Conservation (phyloP, 2,113 vertebrate species). For the Coturnix japonica region DNA sequence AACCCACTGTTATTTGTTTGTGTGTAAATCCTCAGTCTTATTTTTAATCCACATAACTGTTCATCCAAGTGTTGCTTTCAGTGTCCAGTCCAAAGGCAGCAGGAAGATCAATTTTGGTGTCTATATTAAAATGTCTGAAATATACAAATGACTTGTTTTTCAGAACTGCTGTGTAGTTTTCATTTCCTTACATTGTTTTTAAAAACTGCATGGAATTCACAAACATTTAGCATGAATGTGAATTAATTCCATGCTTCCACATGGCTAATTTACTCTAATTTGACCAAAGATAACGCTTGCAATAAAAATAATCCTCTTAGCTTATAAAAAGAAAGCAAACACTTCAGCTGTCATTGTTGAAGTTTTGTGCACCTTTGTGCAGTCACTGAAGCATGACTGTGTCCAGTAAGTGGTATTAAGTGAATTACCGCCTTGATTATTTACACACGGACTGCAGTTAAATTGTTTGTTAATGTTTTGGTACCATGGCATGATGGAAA, state of each 20-base stretch:
- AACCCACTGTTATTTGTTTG: background rate
- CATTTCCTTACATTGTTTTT: background rate
- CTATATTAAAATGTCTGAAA: background rate
- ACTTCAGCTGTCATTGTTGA: background rate
- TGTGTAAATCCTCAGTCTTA: background rate
- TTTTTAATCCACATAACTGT: background rate
- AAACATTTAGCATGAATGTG: background rate
- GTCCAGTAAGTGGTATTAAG: background rate
- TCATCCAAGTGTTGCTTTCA: background rate
- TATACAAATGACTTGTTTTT: accelerated
- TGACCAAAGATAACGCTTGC: background rate
- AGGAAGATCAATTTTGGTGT: background rate
- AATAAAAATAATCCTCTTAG: background rate
- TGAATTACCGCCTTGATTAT: background rate
- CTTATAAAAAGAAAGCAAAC: background rate
- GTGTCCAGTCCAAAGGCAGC: background rate
- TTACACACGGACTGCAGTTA: background rate
- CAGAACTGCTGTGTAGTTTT: background rate
- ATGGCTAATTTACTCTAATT: background rate
- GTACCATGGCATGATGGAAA: background rate
- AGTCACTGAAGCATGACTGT: background rate
- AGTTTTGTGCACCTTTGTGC: background rate
- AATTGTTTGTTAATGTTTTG: background rate
- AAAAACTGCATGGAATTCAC: background rate
- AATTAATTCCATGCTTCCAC: background rate